Conservation (phyloP, 2,797 vertebrate species). For the Epinephelus coioides region DNA sequence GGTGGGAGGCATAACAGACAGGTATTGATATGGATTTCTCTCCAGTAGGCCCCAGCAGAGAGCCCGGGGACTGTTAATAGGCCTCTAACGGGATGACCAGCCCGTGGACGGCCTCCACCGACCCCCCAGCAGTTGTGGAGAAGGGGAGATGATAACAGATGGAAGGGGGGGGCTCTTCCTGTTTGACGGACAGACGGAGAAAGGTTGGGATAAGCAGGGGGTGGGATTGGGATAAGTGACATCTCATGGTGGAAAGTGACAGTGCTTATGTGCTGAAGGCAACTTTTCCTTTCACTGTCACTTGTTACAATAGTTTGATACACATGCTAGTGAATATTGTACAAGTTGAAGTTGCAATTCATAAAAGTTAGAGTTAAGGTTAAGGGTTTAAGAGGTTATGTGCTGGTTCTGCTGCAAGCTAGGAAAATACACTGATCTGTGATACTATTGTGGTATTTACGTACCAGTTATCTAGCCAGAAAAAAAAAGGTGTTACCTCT, state of each 20-base stretch:
- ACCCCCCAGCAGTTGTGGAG: slow-evolving; percentile 67
- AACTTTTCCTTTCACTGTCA: slow-evolving; percentile 12
- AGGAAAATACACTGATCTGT: background rate
- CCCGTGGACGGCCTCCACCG: slow-evolving; percentile 65
- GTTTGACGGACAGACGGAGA: slow-evolving; percentile 72
- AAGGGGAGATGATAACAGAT: slow-evolving; percentile 79
- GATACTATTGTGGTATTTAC: background rate
- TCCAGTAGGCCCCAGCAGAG: slow-evolving; percentile 82
- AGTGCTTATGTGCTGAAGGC: slow-evolving; percentile 30
- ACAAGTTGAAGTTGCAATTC: background rate
- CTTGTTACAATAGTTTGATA: background rate
- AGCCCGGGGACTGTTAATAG: slow-evolving; percentile 77
- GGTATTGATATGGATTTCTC: slow-evolving; percentile 86
- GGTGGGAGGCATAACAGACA: slow-evolving; percentile 74
- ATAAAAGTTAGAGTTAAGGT: background rate
- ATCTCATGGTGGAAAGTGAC: slow-evolving; percentile 72
- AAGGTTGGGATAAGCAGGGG: slow-evolving; percentile 46
- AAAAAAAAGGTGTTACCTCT: too few relatives aligned
- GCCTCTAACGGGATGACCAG: slow-evolving; percentile 84
- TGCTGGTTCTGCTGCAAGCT: background rate
- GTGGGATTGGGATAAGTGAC: slow-evolving; percentile 61
- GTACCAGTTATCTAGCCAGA: background rate
- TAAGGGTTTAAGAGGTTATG: background rate
- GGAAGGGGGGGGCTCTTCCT: slow-evolving; percentile 66
- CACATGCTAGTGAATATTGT: background rate